Evolutionary conservation across 2,888 invertebrate species (phyloP).

Genomic region (Netelia fuscicornis): DNA sequence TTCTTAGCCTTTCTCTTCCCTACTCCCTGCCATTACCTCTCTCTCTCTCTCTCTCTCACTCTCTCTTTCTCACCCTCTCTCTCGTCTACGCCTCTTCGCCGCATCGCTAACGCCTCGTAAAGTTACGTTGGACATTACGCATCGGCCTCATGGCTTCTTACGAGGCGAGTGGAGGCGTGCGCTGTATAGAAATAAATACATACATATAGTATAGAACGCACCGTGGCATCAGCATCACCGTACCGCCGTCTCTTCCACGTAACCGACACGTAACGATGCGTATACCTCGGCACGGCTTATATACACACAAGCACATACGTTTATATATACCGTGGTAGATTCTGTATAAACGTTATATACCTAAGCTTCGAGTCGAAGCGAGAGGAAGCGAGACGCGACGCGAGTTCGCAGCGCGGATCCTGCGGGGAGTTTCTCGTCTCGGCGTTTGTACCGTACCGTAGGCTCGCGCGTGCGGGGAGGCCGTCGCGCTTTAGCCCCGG

Average conservation of each 20-base stretch:
- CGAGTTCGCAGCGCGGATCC: constrained; percentile 14
- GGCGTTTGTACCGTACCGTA: constrained; percentile 21
- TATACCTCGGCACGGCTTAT: constrained; percentile 29
- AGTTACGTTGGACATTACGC: constrained; percentile 73
- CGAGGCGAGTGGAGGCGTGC: constrained; percentile 63
- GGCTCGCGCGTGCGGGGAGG: constrained; percentile 68
- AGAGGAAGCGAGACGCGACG: background rate
- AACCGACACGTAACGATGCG: constrained; percentile 54
- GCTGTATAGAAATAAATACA: constrained; percentile 12
- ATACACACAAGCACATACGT: background rate
- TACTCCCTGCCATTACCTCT: constrained; percentile 47
- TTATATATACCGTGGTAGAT: background rate
- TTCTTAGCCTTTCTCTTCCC: constrained; percentile 63
- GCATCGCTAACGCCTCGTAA: constrained; percentile 63
- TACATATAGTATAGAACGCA: constrained; percentile 19
- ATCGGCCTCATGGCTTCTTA: constrained; percentile 69
- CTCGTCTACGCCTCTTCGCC: too few relatives aligned
- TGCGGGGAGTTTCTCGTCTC: constrained; percentile 3
- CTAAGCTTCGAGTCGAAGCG: too few relatives aligned
- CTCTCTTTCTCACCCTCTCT: constrained; percentile 39
- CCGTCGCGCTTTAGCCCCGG: constrained; percentile 73
- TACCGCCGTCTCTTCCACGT: constrained; percentile 58
- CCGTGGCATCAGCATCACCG: constrained; percentile 42
- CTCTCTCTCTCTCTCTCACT: constrained; percentile 51
- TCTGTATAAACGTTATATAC: constrained; percentile 21